A percentile compares a stretch with the other conserved stretches of the same genome.
These are phyloP conservation scores for Meandrusa payeni DNA, from an alignment of 2,888 invertebrate genomes.

Conservation along the genomic window DNA sequence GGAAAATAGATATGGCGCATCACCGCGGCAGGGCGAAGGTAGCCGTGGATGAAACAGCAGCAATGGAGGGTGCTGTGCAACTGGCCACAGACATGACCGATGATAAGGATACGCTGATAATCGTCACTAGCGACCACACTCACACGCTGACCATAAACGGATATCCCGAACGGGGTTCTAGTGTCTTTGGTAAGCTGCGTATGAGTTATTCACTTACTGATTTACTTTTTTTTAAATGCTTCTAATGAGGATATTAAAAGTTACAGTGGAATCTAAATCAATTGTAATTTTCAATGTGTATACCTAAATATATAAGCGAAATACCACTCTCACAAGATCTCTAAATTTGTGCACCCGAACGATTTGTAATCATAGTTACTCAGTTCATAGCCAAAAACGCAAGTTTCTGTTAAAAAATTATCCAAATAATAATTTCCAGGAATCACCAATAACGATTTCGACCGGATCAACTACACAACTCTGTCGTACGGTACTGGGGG, in stretches of 20 bases:
- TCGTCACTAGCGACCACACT: conserved; percentile 93
- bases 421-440: conserved; percentile 57
- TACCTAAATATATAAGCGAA: too few relatives aligned
- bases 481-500: conserved; percentile 90
- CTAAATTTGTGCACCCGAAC: too few relatives aligned
- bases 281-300: too few relatives aligned
- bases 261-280: too few relatives aligned
- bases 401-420: too few relatives aligned
- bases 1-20: conserved; percentile 92
- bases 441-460: conserved; percentile 81
- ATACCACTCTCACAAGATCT: too few relatives aligned
- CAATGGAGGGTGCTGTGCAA: conserved; percentile 89
- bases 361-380: too few relatives aligned
- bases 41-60: conserved; percentile 89
- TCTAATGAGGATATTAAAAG: too few relatives aligned
- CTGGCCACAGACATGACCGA: conserved; percentile 82
- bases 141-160: conserved; percentile 90
- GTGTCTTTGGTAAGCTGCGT: conserved; percentile 85
- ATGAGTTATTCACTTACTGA: too few relatives aligned
- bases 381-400: too few relatives aligned
- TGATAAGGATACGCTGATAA: conserved; percentile 86
- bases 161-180: conserved; percentile 84
- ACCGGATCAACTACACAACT: conserved; percentile 87
- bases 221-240: too few relatives aligned
- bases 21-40: conserved; percentile 89